phyloP scores from a whole-genome alignment of 1,140 invertebrate species.

The Drosophila teissieri region DNA sequence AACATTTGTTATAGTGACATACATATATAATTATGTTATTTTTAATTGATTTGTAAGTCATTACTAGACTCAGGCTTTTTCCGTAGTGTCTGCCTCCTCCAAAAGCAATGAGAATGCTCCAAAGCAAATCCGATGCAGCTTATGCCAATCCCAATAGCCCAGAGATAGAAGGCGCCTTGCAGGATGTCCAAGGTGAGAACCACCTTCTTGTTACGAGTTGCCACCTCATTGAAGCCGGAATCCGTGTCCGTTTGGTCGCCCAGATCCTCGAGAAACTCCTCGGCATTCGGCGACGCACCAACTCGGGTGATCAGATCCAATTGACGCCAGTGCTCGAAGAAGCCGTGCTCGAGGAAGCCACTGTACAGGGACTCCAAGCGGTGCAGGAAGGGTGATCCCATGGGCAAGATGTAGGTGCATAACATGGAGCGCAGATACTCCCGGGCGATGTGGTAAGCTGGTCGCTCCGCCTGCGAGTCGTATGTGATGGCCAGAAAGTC shows the following conservation, averaged over 20 bases:
- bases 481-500: slow-evolving; percentile 68
- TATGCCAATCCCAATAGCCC: slow-evolving; percentile 52
- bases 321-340: slow-evolving; percentile 66
- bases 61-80: background rate
- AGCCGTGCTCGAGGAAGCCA: slow-evolving; percentile 64
- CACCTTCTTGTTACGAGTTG: slow-evolving; percentile 46
- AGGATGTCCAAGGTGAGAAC: slow-evolving; percentile 65
- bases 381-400: slow-evolving; percentile 72
- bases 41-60: background rate
- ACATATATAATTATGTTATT: too few species aligned
- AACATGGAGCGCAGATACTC: slow-evolving; percentile 71
- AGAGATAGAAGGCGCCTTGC: slow-evolving; percentile 71
- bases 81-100: background rate
- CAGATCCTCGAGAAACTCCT: slow-evolving; percentile 65
- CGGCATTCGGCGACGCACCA: slow-evolving; percentile 36
- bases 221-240: slow-evolving; percentile 1
- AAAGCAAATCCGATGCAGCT: slow-evolving; percentile 51
- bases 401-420: slow-evolving; percentile 66
- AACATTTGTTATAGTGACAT: too few species aligned
- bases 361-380: slow-evolving; percentile 63
- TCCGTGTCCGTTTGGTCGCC: slow-evolving; percentile 57
- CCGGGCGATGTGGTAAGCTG: slow-evolving; percentile 73
- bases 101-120: slow-evolving; percentile 40
- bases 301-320: slow-evolving; percentile 46
- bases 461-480: slow-evolving; percentile 51